Percentiles rank a stretch among this genome's conserved stretches.
Evolutionary conservation across 2,888 invertebrate species (phyloP).

Genomic region (Teleiodes luculella): DNA sequence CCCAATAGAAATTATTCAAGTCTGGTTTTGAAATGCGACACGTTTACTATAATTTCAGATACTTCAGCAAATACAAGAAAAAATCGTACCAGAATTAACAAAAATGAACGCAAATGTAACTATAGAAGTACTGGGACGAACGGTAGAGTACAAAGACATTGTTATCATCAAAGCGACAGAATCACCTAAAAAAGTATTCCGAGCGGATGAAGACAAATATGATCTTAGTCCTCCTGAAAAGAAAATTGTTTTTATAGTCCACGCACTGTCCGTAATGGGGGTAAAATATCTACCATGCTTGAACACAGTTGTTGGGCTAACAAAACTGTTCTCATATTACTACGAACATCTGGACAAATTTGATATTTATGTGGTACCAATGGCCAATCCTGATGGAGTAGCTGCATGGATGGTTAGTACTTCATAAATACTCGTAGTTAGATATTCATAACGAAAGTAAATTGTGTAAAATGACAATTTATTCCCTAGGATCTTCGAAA

Average conservation of each 20-base stretch:
- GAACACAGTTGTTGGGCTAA: constrained; percentile 21
- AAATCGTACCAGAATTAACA: constrained; percentile 18
- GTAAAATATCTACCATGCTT: constrained; percentile 32
- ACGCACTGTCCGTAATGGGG: constrained; percentile 54
- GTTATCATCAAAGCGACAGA: constrained; percentile 46
- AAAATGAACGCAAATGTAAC: constrained; percentile 38
- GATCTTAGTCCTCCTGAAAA: constrained; percentile 48
- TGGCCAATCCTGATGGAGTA: constrained; percentile 65
- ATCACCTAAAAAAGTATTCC: constrained; percentile 29
- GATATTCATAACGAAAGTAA: too few species aligned
- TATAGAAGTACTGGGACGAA: constrained; percentile 43
- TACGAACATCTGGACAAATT: constrained; percentile 53
- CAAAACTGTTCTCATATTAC: constrained; percentile 44
- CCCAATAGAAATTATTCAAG: too few species aligned
- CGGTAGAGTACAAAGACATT: constrained; percentile 57
- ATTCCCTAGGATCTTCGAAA: too few species aligned
- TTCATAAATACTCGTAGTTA: not conserved
- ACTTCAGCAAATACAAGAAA: constrained; percentile 29
- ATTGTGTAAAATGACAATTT: too few species aligned
- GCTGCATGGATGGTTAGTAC: not conserved
- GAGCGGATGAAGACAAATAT: constrained; percentile 45
- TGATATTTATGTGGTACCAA: constrained; percentile 61
- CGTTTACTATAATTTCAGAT: too few species aligned
- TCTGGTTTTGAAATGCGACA: too few species aligned
- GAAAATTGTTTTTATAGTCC: constrained; percentile 63